Evolutionary conservation across 2,113 vertebrate genomes (phyloP), one percentile per base, ranked within the genome.

Genomic region (Eublepharis macularius): DNA sequence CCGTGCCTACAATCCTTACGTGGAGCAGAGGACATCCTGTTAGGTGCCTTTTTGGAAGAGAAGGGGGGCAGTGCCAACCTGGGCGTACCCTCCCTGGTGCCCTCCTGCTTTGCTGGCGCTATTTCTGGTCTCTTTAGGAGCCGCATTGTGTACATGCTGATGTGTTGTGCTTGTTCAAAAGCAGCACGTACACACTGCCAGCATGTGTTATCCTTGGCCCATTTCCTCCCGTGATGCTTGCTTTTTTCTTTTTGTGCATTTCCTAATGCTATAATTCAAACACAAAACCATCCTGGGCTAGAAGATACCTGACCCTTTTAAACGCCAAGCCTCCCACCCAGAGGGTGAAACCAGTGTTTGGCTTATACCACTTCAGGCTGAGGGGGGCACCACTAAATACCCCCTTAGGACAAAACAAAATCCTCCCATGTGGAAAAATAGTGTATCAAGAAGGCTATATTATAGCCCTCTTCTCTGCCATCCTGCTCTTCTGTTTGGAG

Each of bases 71-170:
- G 54, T 75, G 36, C 75, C 51, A 79, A 60, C 47, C 78, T 63
- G 68, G 41, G 49, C 13, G 63, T 72, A 49, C 63, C 73, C 9
- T 6, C 29, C 24, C 39, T 47, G 17, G 19, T 29, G 26, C 21
- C 60, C 47, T 60, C 45, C n/a, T 17, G 10, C 41, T 24, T 36
- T 49, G 21, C 65, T 43, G 70, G 49, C 49, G n/a, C 72, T 34
- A 54, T 83, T 45, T 43, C 72, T 49, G 49, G 68, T 80, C 76
- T 86, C 80, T 80, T 86, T 86, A 63, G 84, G 63, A 65, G 43
- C 77, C 73, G 77, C 84, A 49, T 80, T 80, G 84, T 86, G 68
- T 86, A 86, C 84, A 86, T 86, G 84, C 84, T 86, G 84, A 80
- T 80, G 57, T 47, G 51, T 86, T 74, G 78, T 63, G 84, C 80